A percentile compares a stretch with the other conserved stretches of the same genome.
These are phyloP conservation scores for Echeneis naucrates DNA, from an alignment of 2,797 vertebrate species.

Conservation along the genomic window DNA sequence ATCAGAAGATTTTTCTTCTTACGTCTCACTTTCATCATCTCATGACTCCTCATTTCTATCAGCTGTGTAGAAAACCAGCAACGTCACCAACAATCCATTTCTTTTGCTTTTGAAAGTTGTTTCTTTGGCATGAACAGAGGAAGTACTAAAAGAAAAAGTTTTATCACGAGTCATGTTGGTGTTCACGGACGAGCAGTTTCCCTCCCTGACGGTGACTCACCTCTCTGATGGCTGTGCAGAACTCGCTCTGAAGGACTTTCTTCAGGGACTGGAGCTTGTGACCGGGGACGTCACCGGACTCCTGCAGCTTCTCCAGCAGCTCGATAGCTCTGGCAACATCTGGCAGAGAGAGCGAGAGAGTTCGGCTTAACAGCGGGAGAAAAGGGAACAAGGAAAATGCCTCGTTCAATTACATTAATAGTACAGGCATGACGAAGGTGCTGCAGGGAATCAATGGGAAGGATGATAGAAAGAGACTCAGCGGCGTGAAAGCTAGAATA, in stretches of 20 bases:
- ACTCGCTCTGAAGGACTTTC: constrained; percentile 99
- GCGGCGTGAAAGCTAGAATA: constrained; percentile 51
- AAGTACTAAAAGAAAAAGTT: too few species aligned
- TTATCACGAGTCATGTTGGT: constrained; percentile 29
- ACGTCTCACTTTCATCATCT: not conserved
- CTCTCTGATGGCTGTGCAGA: constrained; percentile 99
- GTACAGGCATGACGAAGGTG: constrained; percentile 48
- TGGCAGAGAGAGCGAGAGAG: constrained; percentile 63
- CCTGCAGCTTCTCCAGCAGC: constrained; percentile 97
- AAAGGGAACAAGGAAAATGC: not conserved
- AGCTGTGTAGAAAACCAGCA: too few species aligned
- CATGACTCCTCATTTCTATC: not conserved
- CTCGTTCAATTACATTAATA: constrained; percentile 71
- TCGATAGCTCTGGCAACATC: constrained; percentile 98
- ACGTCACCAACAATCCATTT: too few species aligned
- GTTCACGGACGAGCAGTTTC: constrained; percentile 13
- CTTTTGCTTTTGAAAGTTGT: not conserved
- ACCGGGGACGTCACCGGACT: constrained; percentile 96
- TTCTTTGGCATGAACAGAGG: not conserved
- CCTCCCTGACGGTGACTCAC: constrained; percentile 80
- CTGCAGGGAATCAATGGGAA: constrained; percentile 67
- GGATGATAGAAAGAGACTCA: constrained; percentile 74
- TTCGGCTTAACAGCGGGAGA: constrained; percentile 1
- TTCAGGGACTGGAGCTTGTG: constrained; percentile 98
- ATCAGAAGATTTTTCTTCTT: not conserved